Base-by-base conservation (phyloP, 1,140 invertebrate genomes). In the Chrysoperla carnea region DNA sequence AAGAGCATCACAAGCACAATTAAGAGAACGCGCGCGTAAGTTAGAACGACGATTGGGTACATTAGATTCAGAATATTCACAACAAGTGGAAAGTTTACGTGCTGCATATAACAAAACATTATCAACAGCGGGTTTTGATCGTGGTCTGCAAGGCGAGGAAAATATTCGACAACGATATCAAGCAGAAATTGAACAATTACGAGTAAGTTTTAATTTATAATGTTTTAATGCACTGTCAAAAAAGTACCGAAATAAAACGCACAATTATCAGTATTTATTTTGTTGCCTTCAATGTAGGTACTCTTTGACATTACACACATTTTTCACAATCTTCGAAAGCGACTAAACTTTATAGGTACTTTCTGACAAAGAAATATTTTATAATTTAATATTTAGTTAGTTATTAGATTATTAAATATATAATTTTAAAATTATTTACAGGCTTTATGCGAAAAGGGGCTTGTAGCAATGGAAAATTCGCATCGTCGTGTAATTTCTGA, bases 391-490 rank as follows among this genome's bases (percentile, higher is more conserved):
- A n/a, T n/a, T n/a, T n/a, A n/a, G n/a, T n/a, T 23, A 23, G 17
- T 23, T 23, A 23, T 23, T 23, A 3, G 4, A 12, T 12, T 2
- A 6, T 12, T 14, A 12, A 37, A 37, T 14, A 37, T 6, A 11
- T 13, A 37, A 23, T 23, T 23, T 23, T 23, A 23, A 23, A 23
- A 23, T 23, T 23, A 3, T 23, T 23, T 23, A 23, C 17, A 78
- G 69, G 72, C 74, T 29, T 63, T 91, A 13, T 91, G 86, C 61
- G 85, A 89, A 56, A 87, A 87, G 55, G 86, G 86, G 6, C 63
- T 92, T 42, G 58, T 78, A 45, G 81, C 84, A 6, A 87, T 90
- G 82, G 86, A 91, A 59, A 83, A 80, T 53, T 87, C 84, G 48
- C 84, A 91, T 60, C 69, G 81, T n/a, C 70, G 84, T 39, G 79